Evolutionary conservation across 2,113 vertebrate species (phyloP).

Genomic region (Thryonomys swinderianus): DNA sequence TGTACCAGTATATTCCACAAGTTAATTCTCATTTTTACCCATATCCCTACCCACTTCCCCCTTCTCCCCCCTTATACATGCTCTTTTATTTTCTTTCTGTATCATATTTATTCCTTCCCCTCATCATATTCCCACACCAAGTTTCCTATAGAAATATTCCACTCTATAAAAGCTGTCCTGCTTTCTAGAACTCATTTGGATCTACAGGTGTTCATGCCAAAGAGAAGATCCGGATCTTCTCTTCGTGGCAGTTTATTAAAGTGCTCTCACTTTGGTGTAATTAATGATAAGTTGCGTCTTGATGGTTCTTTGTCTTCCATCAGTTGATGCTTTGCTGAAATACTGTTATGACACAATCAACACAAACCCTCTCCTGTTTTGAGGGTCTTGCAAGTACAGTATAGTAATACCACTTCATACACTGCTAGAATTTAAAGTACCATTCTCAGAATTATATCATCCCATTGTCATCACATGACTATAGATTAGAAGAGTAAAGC

Average conservation of each 20-base stretch:
- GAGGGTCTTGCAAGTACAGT: not conserved
- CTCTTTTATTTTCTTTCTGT: too few relatives aligned
- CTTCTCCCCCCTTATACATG: too few relatives aligned
- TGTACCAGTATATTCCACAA: too few relatives aligned
- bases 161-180: too few relatives aligned
- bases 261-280: not conserved
- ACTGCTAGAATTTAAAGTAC: not conserved
- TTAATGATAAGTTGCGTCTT: not conserved
- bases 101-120: too few relatives aligned
- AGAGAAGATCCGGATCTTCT: too few relatives aligned
- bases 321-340: not conserved
- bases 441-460: not conserved
- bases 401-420: not conserved
- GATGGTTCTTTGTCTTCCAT: not conserved
- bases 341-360: not conserved
- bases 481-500: not conserved
- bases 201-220: too few relatives aligned
- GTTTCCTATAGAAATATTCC: too few relatives aligned
- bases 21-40: too few relatives aligned
- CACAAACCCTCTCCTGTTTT: not conserved
- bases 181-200: too few relatives aligned
- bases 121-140: too few relatives aligned
- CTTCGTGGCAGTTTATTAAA: conserved; percentile 20
- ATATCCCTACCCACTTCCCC: too few relatives aligned
- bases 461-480: not conserved